Evolutionary conservation across 2,888 invertebrate species (phyloP).

Genomic region (Drosophila glabriapex): DNA sequence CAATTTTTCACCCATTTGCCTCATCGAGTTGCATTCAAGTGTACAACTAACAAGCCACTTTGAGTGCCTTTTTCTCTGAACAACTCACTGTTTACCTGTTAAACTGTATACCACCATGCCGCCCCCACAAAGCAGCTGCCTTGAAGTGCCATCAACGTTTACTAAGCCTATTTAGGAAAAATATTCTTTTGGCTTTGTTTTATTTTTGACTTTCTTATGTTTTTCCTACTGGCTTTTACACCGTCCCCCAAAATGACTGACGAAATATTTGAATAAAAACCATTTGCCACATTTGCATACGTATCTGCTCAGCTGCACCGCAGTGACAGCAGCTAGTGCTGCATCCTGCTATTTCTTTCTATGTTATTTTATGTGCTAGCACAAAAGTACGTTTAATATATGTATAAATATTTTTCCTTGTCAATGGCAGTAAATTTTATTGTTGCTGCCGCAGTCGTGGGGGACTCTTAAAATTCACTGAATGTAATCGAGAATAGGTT

Average conservation of each 20-base stretch:
- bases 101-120: slow-evolving; percentile 1
- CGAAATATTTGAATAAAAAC: slow-evolving; percentile 73
- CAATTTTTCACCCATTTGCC: slow-evolving; percentile 63
- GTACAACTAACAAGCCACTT: slow-evolving; percentile 65
- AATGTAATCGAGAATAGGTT: slow-evolving; percentile 5
- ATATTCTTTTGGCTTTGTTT: slow-evolving; percentile 29
- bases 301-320: slow-evolving; percentile 51
- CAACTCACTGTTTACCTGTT: slow-evolving; percentile 54
- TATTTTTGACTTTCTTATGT: slow-evolving; percentile 19
- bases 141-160: slow-evolving; percentile 21
- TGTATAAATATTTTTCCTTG: slow-evolving; percentile 44
- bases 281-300: slow-evolving; percentile 74
- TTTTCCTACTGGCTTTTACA: slow-evolving; percentile 36
- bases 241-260: slow-evolving; percentile 35
- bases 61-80: slow-evolving; percentile 46
- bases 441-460: slow-evolving; percentile 3
- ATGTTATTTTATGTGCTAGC: slow-evolving; percentile 34
- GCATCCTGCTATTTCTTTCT: neutral
- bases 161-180: slow-evolving; percentile 64
- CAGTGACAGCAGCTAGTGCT: slow-evolving; percentile 21
- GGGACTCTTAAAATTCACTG: slow-evolving; percentile 22
- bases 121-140: slow-evolving; percentile 3
- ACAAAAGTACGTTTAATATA: slow-evolving; percentile 31
- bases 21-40: slow-evolving; percentile 51
- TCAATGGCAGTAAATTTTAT: slow-evolving; percentile 33